Percentiles rank a stretch among this genome's conserved stretches.
Conservation (phyloP, 2,113 vertebrate genomes). For the Rhodinocichla rosea region DNA sequence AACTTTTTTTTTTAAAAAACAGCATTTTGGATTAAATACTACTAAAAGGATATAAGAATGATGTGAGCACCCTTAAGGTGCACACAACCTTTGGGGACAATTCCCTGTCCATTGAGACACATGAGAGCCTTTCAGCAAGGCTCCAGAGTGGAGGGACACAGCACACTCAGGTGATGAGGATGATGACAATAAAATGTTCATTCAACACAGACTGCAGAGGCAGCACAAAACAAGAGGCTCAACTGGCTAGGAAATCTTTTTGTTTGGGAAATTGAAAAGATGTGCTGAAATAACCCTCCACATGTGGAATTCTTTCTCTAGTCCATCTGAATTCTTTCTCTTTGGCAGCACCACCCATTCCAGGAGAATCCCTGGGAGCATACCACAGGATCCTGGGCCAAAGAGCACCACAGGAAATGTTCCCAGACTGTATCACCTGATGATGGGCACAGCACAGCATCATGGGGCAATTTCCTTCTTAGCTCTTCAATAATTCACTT, state of each 20-base stretch:
- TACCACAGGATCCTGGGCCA: background rate
- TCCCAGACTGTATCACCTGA: background rate
- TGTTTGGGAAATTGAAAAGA: background rate
- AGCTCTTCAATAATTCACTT: slow-evolving; percentile 7
- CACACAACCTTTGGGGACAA: rapidly evolving
- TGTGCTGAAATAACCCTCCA: background rate
- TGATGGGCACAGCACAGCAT: background rate
- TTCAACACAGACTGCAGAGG: background rate
- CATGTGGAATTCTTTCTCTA: rapidly evolving
- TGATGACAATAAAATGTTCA: background rate
- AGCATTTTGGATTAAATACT: background rate
- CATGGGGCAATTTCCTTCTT: background rate
- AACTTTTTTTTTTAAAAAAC: background rate
- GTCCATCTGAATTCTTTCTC: background rate
- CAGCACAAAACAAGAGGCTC: background rate
- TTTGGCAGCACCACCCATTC: background rate
- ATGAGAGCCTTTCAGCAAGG: background rate
- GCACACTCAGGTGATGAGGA: background rate
- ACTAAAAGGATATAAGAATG: background rate
- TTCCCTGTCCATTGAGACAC: background rate
- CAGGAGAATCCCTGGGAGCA: background rate
- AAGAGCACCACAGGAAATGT: background rate
- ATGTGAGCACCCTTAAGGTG: background rate
- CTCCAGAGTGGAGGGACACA: background rate
- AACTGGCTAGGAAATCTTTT: background rate